Conservation (phyloP, 92 coral and sea anemone species). For the Palythoa grandis region DNA sequence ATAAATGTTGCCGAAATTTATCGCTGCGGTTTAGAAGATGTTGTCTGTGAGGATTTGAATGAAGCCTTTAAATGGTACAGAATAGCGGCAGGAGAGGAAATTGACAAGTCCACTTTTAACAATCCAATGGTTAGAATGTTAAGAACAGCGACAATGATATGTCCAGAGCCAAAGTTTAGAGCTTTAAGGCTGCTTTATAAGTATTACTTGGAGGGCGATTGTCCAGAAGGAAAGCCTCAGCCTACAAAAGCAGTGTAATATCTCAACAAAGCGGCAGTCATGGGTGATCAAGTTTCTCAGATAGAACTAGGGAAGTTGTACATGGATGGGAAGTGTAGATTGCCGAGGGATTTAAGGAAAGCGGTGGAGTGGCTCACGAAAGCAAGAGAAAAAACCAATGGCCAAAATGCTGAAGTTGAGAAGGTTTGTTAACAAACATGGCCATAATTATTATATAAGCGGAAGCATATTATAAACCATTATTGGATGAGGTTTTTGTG, state of each 20-base stretch:
- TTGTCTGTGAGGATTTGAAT: conserved; percentile 64
- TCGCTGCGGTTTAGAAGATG: conserved; percentile 68
- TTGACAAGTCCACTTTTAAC: neutral
- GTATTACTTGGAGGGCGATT: conserved; percentile 58
- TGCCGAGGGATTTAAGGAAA: conserved; percentile 46
- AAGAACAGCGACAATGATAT: conserved; percentile 27
- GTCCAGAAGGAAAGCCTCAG: conserved; percentile 74
- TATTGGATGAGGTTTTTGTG: too few relatives aligned
- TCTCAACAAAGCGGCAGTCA: conserved; percentile 63
- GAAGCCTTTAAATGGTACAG: conserved; percentile 82
- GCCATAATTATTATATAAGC: too few relatives aligned
- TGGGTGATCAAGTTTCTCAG: conserved; percentile 59
- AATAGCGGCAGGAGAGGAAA: conserved; percentile 76
- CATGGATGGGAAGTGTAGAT: conserved; percentile 49
- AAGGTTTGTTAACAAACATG: conserved; percentile 49
- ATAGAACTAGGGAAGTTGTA: conserved; percentile 50
- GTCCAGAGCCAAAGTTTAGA: neutral
- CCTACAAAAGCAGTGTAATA: conserved; percentile 67
- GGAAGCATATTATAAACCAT: too few relatives aligned
- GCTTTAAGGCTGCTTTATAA: conserved; percentile 52
- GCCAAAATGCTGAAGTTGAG: conserved; percentile 27
- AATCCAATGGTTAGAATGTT: neutral
- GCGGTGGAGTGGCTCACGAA: conserved; percentile 67
- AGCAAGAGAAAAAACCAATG: conserved; percentile 40
- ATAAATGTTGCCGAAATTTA: conserved; percentile 69